Percentiles rank a stretch among this genome's conserved stretches.
Conservation (phyloP, 2,113 vertebrate genomes). For the Phyllostomus discolor region DNA sequence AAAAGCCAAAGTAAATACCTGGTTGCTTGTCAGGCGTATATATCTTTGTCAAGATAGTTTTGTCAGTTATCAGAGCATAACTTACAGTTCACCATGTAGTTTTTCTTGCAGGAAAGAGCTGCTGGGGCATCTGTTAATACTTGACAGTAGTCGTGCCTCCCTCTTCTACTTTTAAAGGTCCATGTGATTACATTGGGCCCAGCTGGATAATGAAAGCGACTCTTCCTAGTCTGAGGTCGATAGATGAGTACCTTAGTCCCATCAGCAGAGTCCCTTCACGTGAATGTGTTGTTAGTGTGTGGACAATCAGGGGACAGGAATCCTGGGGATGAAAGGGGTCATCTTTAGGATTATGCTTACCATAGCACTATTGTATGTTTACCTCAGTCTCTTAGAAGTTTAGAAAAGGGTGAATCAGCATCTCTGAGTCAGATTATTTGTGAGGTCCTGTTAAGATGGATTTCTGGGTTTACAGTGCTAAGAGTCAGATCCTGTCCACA, state of each 20-base stretch:
- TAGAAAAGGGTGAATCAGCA: neutral
- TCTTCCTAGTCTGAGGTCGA: neutral
- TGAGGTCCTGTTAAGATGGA: neutral
- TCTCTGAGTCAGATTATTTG: neutral
- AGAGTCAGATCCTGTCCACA: neutral
- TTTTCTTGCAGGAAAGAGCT: conserved; percentile 29
- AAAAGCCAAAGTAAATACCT: neutral
- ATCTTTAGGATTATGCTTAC: neutral
- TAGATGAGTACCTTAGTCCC: neutral
- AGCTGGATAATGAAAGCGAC: neutral
- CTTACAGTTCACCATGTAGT: neutral
- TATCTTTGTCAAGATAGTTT: neutral
- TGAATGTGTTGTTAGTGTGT: neutral
- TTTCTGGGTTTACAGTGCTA: neutral
- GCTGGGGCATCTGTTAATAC: neutral
- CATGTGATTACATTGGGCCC: neutral
- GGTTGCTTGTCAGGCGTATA: neutral
- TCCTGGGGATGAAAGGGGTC: neutral
- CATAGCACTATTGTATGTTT: neutral
- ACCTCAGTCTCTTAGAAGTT: neutral
- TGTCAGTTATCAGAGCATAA: neutral
- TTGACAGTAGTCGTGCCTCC: neutral
- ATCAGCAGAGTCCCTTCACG: neutral
- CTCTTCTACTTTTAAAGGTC: conserved; percentile 1
- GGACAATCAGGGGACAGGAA: neutral